These are phyloP conservation scores for Noturus placidus DNA, from an alignment of 2,113 vertebrate genomes.

Conservation along the genomic window DNA sequence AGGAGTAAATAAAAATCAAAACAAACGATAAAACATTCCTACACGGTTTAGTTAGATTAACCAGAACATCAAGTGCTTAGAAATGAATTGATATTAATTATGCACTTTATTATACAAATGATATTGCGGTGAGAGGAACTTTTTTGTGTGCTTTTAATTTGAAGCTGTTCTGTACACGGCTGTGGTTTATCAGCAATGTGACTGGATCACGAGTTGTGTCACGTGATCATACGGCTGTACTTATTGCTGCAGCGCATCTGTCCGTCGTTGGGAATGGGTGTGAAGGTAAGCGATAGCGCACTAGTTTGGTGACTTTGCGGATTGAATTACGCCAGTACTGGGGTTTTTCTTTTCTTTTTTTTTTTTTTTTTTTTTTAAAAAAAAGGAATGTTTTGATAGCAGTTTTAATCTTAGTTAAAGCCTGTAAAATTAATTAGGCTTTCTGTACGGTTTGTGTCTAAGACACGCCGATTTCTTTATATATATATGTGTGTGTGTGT, in stretches of 20 bases:
- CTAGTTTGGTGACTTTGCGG: too few species aligned
- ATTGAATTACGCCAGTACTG: too few species aligned
- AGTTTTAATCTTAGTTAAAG: not conserved
- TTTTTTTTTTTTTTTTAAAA: too few species aligned
- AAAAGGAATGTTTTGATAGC: not conserved
- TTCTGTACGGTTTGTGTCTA: not conserved
- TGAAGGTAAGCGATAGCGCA: not conserved
- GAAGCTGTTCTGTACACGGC: constrained; percentile 8
- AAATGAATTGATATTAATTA: too few species aligned
- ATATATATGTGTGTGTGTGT: too few species aligned
- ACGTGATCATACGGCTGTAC: constrained; percentile 25
- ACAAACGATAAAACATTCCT: not conserved
- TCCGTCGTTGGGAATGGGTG: too few species aligned
- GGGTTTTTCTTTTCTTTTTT: too few species aligned
- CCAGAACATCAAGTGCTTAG: too few species aligned
- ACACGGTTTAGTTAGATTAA: not conserved
- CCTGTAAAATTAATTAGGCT: not conserved
- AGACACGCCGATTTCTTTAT: too few species aligned
- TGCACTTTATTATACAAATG: not conserved
- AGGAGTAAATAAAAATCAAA: not conserved
- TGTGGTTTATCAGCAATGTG: not conserved
- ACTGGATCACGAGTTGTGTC: constrained; percentile 46
- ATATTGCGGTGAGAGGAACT: not conserved
- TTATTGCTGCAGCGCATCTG: not conserved
- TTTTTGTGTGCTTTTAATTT: not conserved